These are phyloP conservation scores for Nasonia vitripennis DNA, from an alignment of 1,140 invertebrate species.

Conservation along the genomic window DNA sequence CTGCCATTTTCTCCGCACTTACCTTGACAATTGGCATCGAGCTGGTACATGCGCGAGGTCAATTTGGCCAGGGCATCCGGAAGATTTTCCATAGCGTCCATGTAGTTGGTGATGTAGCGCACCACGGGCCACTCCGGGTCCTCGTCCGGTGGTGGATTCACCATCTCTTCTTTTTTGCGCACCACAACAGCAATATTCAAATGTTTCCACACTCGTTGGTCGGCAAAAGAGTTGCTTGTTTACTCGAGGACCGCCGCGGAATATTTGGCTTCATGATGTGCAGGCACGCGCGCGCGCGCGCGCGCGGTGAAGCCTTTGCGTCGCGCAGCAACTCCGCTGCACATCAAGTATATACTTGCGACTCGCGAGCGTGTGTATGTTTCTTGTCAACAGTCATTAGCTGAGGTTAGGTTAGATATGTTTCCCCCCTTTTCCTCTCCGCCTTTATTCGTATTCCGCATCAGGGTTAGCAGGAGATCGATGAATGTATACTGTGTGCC, in stretches of 20 bases:
- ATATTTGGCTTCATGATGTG: not conserved
- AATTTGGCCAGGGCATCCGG: conserved; percentile 95
- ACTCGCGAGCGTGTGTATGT: too few species aligned
- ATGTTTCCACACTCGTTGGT: too few species aligned
- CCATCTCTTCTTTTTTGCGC: conserved; percentile 70
- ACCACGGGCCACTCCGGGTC: conserved; percentile 85
- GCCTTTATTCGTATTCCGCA: too few species aligned
- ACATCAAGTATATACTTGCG: too few species aligned
- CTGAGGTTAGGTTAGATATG: too few species aligned
- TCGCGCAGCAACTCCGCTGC: not conserved
- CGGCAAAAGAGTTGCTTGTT: not conserved
- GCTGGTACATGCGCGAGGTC: conserved; percentile 91
- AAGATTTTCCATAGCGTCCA: conserved; percentile 96
- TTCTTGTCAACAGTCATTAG: too few species aligned
- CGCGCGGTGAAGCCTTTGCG: not conserved
- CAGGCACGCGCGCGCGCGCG: not conserved
- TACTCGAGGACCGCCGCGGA: conserved; percentile 56
- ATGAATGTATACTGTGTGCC: too few species aligned
- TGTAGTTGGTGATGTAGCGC: conserved; percentile 95
- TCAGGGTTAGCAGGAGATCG: too few species aligned
- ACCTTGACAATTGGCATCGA: conserved; percentile 94
- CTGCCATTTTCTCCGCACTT: conserved; percentile 60
- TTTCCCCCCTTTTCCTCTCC: too few species aligned
- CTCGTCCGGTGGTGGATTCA: conserved; percentile 91
- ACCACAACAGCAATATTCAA: too few species aligned